Evolutionary conservation across 2,113 vertebrate genomes (phyloP).

Genomic region (Mustelus asterias): DNA sequence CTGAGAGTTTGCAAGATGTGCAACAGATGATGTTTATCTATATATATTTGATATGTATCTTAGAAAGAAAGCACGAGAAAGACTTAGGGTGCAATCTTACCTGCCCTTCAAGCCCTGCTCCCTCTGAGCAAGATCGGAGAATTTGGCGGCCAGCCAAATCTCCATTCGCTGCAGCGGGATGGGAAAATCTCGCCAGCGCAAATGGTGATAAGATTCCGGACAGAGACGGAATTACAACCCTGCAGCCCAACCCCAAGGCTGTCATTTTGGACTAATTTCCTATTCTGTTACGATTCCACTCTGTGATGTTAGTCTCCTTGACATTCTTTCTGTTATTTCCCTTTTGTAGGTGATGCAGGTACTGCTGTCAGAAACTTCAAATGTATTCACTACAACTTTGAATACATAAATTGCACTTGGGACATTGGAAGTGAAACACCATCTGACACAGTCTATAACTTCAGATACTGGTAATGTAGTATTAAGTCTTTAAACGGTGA

Average conservation of each 20-base stretch:
- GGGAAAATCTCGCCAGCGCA: too few relatives aligned
- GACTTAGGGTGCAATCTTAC: background rate
- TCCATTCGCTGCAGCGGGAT: too few relatives aligned
- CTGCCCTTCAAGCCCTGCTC: too few relatives aligned
- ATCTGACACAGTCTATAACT: background rate
- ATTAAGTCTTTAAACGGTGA: background rate
- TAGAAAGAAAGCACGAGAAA: background rate
- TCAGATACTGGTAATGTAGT: slow-evolving; percentile 9
- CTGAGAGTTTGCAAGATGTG: background rate
- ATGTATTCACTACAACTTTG: background rate
- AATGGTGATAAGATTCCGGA: too few relatives aligned
- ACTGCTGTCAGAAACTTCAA: background rate
- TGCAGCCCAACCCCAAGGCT: background rate
- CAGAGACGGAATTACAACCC: too few relatives aligned
- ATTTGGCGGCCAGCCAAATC: too few relatives aligned
- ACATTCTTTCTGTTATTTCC: background rate
- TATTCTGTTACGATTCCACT: background rate
- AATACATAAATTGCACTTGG: slow-evolving; percentile 31
- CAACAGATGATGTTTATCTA: background rate
- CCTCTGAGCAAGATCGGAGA: too few relatives aligned
- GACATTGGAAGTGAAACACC: background rate
- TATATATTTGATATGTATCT: background rate
- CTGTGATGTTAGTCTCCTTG: background rate
- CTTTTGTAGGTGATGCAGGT: background rate
- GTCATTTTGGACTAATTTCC: background rate